These are phyloP conservation scores for Etia nguti DNA, from an alignment of 2,113 vertebrate species.

Conservation along the genomic window DNA sequence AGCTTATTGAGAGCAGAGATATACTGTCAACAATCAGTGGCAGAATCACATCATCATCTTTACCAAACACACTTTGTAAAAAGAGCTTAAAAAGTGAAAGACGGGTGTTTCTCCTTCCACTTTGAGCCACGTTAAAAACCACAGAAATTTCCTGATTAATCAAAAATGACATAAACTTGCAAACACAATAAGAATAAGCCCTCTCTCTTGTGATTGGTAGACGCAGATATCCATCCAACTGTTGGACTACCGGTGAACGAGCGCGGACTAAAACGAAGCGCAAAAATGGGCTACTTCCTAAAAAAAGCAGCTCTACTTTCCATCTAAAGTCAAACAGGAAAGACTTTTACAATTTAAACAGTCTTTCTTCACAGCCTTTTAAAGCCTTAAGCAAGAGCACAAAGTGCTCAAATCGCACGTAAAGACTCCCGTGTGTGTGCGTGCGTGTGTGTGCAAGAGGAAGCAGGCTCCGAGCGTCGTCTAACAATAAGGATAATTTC, in stretches of 20 bases:
- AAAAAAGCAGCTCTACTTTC: constrained; percentile 1
- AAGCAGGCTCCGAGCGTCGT: constrained; percentile 27
- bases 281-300: not conserved
- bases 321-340: constrained; percentile 2
- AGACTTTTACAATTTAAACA: constrained; percentile 19
- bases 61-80: not conserved
- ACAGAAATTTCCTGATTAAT: constrained; percentile 13
- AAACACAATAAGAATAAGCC: constrained; percentile 31
- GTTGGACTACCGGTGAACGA: not conserved
- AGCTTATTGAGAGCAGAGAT: not conserved
- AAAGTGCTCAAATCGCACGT: constrained; percentile 52
- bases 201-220: constrained; percentile 49
- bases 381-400: constrained; percentile 60
- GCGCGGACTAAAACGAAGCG: not conserved
- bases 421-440: not conserved
- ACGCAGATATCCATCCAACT: constrained; percentile 33
- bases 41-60: not conserved
- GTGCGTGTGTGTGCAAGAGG: not conserved
- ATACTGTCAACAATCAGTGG: not conserved
- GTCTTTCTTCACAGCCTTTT: constrained; percentile 50
- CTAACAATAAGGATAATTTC: constrained; percentile 31
- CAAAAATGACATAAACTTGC: constrained; percentile 1
- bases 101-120: constrained; percentile 2
- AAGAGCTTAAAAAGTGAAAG: not conserved
- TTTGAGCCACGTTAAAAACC: not conserved